A percentile compares a stretch with the other conserved stretches of the same genome.
Evolutionary conservation across 2,888 invertebrate species (phyloP).

Genomic region (Lithophane ornitopus): DNA sequence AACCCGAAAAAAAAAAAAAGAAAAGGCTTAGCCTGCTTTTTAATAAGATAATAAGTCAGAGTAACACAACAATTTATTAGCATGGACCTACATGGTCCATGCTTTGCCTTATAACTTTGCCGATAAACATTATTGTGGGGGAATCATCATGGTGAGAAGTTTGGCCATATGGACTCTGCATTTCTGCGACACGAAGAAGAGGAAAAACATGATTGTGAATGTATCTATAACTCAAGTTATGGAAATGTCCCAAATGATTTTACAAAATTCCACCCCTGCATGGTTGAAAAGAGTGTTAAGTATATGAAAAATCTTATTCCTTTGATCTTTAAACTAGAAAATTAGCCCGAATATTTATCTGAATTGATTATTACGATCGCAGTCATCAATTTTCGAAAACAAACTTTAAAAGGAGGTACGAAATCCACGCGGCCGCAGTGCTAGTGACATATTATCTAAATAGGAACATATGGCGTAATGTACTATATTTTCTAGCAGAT

Average conservation of each 20-base stretch:
- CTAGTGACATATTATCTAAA: not conserved
- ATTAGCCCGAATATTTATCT: not conserved
- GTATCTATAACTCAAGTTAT: not conserved
- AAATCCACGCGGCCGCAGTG: not conserved
- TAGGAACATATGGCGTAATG: not conserved
- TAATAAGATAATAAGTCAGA: not conserved
- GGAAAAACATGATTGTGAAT: not conserved
- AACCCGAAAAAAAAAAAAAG: too few relatives aligned
- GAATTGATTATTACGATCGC: not conserved
- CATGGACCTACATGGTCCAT: not conserved
- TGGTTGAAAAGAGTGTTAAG: too few relatives aligned
- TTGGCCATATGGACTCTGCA: not conserved
- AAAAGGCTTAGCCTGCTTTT: not conserved
- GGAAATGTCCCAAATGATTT: not conserved
- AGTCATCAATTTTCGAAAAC: not conserved
- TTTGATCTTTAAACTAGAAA: not conserved
- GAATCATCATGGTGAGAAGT: not conserved
- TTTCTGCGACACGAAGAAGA: not conserved
- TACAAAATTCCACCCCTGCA: not conserved
- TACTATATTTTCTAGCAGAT: slow-evolving; percentile 80
- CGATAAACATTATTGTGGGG: not conserved
- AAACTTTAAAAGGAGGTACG: not conserved
- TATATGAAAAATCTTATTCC: not conserved
- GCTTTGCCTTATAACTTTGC: not conserved
- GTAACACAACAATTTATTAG: not conserved